Base-by-base conservation (phyloP, 2,797 vertebrate genomes). In the Sebastes melanostomus region DNA sequence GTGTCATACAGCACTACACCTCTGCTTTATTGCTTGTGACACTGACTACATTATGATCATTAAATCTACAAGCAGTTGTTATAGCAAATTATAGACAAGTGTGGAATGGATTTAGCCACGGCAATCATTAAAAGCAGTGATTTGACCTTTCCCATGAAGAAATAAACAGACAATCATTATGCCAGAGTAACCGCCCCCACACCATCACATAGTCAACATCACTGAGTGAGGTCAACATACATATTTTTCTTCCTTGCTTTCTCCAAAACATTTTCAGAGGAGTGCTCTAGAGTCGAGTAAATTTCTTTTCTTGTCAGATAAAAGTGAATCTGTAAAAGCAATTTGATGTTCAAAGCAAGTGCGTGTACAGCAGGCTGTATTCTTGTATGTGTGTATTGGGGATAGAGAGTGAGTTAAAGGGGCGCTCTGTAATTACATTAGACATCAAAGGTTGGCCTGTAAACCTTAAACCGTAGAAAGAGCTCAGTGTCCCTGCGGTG, bases 241-340 rank as follows among this genome's bases (percentile, higher is more conserved):
- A 66, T 46, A 72, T 80, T 60, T 79, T 59, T 63, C n/a, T 34
- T 73, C 46, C 66, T 71, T 63, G 36, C 58, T 54, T 61, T 60
- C 42, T 62, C 54, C 54, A 20, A 72, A 66, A 76, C 61, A 77
- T 89, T 77, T 86, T 85, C 74, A 61, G 30, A 73, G 54, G 50
- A 74, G 61, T 65, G 6, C 89, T 79, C 66, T 4, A 29, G 87
- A 88, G 83, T 85, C 63, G 61, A 91, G 73, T 88, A 77, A 29
- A 91, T 93, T 82, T 89, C 32, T 65, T 58, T 72, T 82, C 83
- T 86, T 91, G 88, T 89, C 90, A 93, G 89, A 91, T 90, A 86
- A 94, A 94, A 91, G 78, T 75, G 68, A 80, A 87, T 92, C 90
- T 93, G 92, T 73, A 75, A 92, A 94, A 95, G 89, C 86, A 81